A percentile compares a stretch with the other conserved stretches of the same genome.
These are phyloP conservation scores for Stenichneumon culpator DNA, from an alignment of 2,888 invertebrate genomes.

Conservation along the genomic window DNA sequence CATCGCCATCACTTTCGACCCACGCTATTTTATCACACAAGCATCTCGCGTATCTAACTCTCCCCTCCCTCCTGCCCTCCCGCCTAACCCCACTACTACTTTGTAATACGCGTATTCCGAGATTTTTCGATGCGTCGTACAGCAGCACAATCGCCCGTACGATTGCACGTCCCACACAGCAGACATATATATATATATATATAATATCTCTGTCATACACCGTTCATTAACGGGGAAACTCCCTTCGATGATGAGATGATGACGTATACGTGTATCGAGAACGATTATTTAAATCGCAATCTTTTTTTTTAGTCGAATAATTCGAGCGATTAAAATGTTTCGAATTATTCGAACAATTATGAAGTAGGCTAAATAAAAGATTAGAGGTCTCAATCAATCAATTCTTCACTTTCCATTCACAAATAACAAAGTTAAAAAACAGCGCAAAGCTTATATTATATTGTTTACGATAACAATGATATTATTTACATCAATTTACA, in stretches of 20 bases:
- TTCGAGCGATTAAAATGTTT: background rate
- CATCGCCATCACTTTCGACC: slow-evolving; percentile 79
- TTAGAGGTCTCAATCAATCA: too few relatives aligned
- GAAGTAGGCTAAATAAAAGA: background rate
- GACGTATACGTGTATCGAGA: background rate
- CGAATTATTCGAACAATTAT: too few relatives aligned
- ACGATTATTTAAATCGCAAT: background rate
- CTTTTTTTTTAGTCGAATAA: background rate
- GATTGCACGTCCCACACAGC: slow-evolving; percentile 35
- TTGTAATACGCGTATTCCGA: slow-evolving; percentile 40
- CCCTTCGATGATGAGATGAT: slow-evolving; percentile 17
- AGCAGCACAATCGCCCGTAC: slow-evolving; percentile 25
- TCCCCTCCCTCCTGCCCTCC: background rate
- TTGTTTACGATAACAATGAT: slow-evolving; percentile 69
- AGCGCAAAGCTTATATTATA: slow-evolving; percentile 26
- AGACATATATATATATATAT: too few relatives aligned
- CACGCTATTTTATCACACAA: slow-evolving; percentile 78
- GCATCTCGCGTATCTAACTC: slow-evolving; percentile 44
- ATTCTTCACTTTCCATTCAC: too few relatives aligned
- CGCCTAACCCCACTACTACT: slow-evolving; percentile 31
- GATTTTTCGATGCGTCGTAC: slow-evolving; percentile 43
- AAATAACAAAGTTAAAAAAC: background rate
- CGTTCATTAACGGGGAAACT: slow-evolving; percentile 34
- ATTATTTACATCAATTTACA: slow-evolving; percentile 77
- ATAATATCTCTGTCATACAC: slow-evolving; percentile 22